A percentile compares a stretch with the other conserved stretches of the same genome.
phyloP scores from a whole-genome alignment of 2,113 vertebrate species.

The Pongo pygmaeus region DNA sequence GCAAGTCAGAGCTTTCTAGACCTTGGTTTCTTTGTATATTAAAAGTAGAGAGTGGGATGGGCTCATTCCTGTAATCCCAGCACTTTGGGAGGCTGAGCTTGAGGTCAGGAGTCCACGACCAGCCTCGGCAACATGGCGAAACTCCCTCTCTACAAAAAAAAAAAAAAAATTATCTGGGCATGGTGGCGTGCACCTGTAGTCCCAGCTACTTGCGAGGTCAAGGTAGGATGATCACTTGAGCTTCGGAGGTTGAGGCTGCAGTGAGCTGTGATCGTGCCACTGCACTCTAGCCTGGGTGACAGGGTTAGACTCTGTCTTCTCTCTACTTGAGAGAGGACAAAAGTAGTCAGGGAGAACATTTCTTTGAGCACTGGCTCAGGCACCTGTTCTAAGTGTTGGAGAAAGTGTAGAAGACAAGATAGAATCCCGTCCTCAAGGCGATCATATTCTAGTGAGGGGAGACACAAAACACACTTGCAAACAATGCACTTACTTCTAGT shows the following conservation, averaged over 20 bases:
- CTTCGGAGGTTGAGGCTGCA: too few species aligned
- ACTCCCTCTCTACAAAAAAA: too few species aligned
- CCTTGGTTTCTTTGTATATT: background rate
- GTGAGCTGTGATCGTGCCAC: too few species aligned
- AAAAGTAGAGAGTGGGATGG: background rate
- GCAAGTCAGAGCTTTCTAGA: conserved; percentile 47
- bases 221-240: too few species aligned
- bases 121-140: too few species aligned
- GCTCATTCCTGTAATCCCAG: too few species aligned
- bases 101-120: too few species aligned
- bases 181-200: too few species aligned
- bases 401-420: background rate
- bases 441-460: background rate
- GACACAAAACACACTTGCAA: background rate
- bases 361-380: background rate
- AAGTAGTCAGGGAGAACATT: background rate
- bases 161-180: too few species aligned
- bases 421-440: background rate
- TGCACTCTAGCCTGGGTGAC: too few species aligned
- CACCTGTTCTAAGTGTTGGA: background rate
- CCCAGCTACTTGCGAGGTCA: too few species aligned
- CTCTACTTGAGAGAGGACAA: background rate
- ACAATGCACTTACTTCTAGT: background rate
- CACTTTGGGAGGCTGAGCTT: too few species aligned
- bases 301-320: background rate